Evolutionary conservation across 2,888 invertebrate genomes (phyloP).

Genomic region (Leucophenga montana): DNA sequence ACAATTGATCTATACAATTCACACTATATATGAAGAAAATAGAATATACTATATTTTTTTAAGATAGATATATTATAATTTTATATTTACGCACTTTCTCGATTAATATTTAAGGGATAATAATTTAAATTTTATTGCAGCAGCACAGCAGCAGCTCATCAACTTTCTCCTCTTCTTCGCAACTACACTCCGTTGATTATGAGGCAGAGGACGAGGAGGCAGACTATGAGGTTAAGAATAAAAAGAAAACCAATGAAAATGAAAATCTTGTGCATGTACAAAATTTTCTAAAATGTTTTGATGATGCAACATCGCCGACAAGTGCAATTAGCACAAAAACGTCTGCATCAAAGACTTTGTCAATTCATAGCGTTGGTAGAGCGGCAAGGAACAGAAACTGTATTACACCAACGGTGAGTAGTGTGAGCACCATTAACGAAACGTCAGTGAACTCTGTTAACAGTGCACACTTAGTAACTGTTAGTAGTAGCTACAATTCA

Average conservation of each 20-base stretch:
- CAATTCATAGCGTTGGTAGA: not conserved
- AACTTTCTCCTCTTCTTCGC: conserved; percentile 54
- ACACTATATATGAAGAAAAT: too few species aligned
- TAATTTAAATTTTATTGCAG: conserved; percentile 30
- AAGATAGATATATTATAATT: too few species aligned
- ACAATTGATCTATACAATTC: too few species aligned
- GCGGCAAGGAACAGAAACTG: not conserved
- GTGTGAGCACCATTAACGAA: not conserved
- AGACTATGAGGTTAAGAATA: conserved; percentile 59
- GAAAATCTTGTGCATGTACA: conserved; percentile 65
- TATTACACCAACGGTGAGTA: not conserved
- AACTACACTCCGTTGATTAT: conserved; percentile 60
- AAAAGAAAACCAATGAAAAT: conserved; percentile 51
- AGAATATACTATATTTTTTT: too few species aligned
- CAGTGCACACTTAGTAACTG: not conserved
- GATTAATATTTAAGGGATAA: too few species aligned
- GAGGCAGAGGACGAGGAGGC: conserved; percentile 64
- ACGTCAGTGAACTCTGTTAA: not conserved
- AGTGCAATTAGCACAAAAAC: not conserved
- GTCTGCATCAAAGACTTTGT: not conserved
- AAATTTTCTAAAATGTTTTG: conserved; percentile 69
- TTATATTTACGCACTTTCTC: not conserved
- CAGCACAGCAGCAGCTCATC: conserved; percentile 55
- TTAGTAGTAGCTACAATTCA: not conserved
- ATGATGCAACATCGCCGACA: conserved; percentile 34